Evolutionary conservation across 2,888 invertebrate genomes (phyloP), one percentile per base, ranked within the genome.

Genomic region (Andrena chrysosceles): DNA sequence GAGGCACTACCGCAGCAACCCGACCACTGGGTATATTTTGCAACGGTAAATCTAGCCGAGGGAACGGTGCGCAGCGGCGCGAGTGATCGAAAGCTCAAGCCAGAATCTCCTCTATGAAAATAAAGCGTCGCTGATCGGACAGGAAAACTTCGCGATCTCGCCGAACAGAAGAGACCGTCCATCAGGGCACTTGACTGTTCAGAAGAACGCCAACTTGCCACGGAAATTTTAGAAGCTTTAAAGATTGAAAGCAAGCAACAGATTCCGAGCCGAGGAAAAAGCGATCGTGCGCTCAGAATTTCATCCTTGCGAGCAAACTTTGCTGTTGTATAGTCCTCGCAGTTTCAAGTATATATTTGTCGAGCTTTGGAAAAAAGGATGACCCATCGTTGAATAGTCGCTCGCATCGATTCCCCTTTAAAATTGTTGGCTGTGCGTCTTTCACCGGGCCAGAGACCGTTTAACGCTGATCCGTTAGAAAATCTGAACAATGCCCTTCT

Each of bases 391-490:
- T 23, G 35, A 20, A 23, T 31, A 8, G 10, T 56, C 35, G 56
- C 26, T 31, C 8, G 26, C 23, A n/a, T 23, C 69, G 16, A 31
- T 10, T 35, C 35, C 4, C 7, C 20, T 64, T 76, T 54, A 42
- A 56, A 62, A 31, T 35, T 52, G 49, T 23, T 16, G 42, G n/a
- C 20, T 35, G 33, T 23, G 29, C 31, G 6, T 33, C 20, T 10
- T 52, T 42, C 35, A 1, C 2, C 4, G 13, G 33, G 42, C 49
- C 16, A 2, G 33, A 54, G 59, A 59, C 26, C 13, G 48, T 56
- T 73, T 67, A 67, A 75, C 63, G 81, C 71, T 76, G 81, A 81
- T 72, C 26, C 52, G n/a, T 63, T 63, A n/a, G 26, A 70, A 68
- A 33, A 10, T 52, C 31, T 49, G 73, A 74, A 78, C 81, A 54